phyloP scores from a whole-genome alignment of 2,888 invertebrate genomes.

The Diploptera punctata region DNA sequence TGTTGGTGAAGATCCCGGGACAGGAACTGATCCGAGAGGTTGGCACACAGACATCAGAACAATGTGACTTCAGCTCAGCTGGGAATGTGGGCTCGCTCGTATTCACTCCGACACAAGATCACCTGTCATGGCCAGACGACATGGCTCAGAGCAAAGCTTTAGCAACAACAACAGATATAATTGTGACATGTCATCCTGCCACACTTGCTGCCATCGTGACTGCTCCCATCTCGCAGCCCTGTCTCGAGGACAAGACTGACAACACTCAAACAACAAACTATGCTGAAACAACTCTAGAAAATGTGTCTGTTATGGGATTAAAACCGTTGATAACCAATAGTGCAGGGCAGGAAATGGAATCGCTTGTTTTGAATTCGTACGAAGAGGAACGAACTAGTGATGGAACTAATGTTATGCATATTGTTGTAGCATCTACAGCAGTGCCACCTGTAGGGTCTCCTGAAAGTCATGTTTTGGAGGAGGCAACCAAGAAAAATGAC shows the following conservation, averaged over 20 bases:
- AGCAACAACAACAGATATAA: slow-evolving; percentile 30
- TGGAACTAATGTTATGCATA: slow-evolving; percentile 32
- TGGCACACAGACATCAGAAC: slow-evolving; percentile 22
- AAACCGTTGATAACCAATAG: slow-evolving; percentile 11
- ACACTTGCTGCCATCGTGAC: slow-evolving; percentile 28
- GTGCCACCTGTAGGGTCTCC: neutral
- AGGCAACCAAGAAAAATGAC: too few relatives aligned
- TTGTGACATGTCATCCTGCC: slow-evolving; percentile 36
- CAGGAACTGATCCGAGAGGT: slow-evolving; percentile 22
- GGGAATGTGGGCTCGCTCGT: slow-evolving; percentile 12
- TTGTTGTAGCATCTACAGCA: slow-evolving; percentile 27
- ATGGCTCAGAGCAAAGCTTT: neutral
- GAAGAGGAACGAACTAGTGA: neutral
- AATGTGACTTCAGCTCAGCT: neutral
- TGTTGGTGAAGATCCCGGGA: slow-evolving; percentile 30
- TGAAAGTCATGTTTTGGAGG: neutral
- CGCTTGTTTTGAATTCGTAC: slow-evolving; percentile 22
- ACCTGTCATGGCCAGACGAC: slow-evolving; percentile 25
- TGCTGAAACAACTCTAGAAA: neutral
- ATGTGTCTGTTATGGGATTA: neutral
- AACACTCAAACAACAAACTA: too few relatives aligned
- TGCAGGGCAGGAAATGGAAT: neutral
- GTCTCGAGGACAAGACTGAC: too few relatives aligned
- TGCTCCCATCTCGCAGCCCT: too few relatives aligned
- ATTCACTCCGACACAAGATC: slow-evolving; percentile 10